These are phyloP conservation scores for Spialia ferax DNA, from an alignment of 2,888 invertebrate genomes.

Conservation along the genomic window DNA sequence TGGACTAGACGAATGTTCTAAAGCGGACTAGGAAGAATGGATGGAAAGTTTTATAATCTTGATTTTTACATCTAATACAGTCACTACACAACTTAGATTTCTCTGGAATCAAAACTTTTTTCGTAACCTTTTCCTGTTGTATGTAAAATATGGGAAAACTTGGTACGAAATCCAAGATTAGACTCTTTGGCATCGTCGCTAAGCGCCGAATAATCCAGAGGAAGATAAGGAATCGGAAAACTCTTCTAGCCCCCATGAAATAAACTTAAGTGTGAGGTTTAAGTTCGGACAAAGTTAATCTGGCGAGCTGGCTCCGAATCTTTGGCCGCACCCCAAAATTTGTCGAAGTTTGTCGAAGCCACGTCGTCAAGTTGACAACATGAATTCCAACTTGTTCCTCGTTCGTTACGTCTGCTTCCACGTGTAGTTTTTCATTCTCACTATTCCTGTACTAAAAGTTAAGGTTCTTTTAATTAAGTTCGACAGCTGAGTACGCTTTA, in stretches of 20 bases:
- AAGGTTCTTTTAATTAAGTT: not conserved
- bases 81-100: too few relatives aligned
- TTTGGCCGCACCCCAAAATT: constrained; percentile 30
- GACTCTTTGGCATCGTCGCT: constrained; percentile 2
- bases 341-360: constrained; percentile 29
- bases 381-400: constrained; percentile 17
- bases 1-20: too few relatives aligned
- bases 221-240: constrained; percentile 15
- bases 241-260: not conserved
- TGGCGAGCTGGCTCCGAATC: constrained; percentile 27
- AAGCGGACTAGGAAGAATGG: too few relatives aligned
- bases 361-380: constrained; percentile 17
- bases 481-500: not conserved
- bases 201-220: constrained; percentile 19
- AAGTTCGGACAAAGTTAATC: constrained; percentile 36
- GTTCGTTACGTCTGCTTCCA: constrained; percentile 1
- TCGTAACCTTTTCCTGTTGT: not conserved
- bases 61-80: too few relatives aligned
- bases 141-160: not conserved
- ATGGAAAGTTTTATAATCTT: too few relatives aligned
- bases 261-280: constrained; percentile 29
- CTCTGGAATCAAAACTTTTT: not conserved
- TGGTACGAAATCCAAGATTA: constrained; percentile 4
- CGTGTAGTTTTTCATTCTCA: not conserved
- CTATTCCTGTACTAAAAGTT: not conserved